phyloP scores from a whole-genome alignment of 2,113 vertebrate genomes.

The Menura novaehollandiae region DNA sequence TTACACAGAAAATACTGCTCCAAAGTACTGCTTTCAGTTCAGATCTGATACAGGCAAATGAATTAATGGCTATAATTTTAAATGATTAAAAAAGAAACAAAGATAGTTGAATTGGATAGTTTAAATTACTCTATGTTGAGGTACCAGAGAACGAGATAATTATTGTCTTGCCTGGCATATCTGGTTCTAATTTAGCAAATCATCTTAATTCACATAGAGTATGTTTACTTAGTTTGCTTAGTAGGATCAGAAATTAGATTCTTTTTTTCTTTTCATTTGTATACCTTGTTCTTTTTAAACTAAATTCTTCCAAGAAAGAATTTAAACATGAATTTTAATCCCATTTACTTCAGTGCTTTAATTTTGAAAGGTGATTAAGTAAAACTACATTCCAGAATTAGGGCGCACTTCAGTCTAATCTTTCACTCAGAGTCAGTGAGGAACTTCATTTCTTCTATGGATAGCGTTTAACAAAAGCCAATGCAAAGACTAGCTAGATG shows the following conservation, averaged over 20 bases:
- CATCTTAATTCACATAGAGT: not conserved
- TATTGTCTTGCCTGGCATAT: not conserved
- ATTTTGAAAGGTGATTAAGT: not conserved
- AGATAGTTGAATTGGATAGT: not conserved
- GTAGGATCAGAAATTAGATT: not conserved
- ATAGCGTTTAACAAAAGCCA: not conserved
- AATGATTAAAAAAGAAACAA: slow-evolving; percentile 39
- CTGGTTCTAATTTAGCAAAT: not conserved
- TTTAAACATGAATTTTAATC: not conserved
- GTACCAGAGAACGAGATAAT: slow-evolving; percentile 27
- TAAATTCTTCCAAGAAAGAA: not conserved
- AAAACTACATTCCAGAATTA: not conserved
- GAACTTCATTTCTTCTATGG: not conserved
- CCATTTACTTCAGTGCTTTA: not conserved
- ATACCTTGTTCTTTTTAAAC: not conserved
- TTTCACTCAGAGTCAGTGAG: not conserved
- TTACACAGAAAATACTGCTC: slow-evolving; percentile 18
- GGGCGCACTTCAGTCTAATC: not conserved
- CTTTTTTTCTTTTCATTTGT: not conserved
- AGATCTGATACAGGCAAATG: slow-evolving; percentile 26
- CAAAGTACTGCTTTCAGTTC: slow-evolving; percentile 21
- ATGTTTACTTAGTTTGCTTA: not conserved
- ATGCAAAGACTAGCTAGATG: not conserved
- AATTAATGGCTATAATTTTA: slow-evolving; percentile 53
- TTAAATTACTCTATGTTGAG: slow-evolving; percentile 39